These are phyloP conservation scores for Sesia apiformis DNA, from an alignment of 2,888 invertebrate species.

Conservation along the genomic window DNA sequence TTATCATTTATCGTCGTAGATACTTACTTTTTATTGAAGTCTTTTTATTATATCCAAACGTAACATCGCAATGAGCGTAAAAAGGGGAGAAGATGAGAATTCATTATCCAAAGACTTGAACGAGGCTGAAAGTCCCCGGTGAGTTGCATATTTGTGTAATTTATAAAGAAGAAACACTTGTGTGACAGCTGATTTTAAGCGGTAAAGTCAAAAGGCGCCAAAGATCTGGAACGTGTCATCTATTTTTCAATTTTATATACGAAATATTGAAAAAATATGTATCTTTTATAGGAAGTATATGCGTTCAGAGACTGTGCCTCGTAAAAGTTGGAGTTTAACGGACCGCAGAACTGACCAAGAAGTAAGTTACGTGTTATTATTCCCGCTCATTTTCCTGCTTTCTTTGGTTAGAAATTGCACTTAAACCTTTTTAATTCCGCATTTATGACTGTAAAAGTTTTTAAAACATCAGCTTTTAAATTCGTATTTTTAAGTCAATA, in stretches of 20 bases:
- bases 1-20: too few relatives aligned
- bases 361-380: constrained; percentile 30
- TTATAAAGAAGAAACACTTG: neutral
- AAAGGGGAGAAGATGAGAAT: constrained; percentile 32
- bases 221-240: constrained; percentile 8
- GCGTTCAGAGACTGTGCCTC: constrained; percentile 37
- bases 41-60: too few relatives aligned
- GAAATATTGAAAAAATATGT: constrained; percentile 3
- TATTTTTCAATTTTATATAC: neutral
- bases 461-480: too few relatives aligned
- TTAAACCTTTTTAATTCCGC: neutral
- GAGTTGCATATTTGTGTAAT: constrained; percentile 16
- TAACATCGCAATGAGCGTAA: constrained; percentile 33
- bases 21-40: too few relatives aligned
- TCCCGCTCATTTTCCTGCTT: constrained; percentile 39
- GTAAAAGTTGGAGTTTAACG: constrained; percentile 64
- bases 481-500: too few relatives aligned
- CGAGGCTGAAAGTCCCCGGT: constrained; percentile 48
- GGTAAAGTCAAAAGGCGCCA: constrained; percentile 67
- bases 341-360: constrained; percentile 59
- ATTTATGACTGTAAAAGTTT: too few relatives aligned
- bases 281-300: constrained; percentile 45
- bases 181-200: constrained; percentile 64
- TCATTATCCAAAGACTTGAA: constrained; percentile 25
- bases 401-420: constrained; percentile 24